Conservation (phyloP, 2,113 vertebrate species). For the Donacobius atricapilla region DNA sequence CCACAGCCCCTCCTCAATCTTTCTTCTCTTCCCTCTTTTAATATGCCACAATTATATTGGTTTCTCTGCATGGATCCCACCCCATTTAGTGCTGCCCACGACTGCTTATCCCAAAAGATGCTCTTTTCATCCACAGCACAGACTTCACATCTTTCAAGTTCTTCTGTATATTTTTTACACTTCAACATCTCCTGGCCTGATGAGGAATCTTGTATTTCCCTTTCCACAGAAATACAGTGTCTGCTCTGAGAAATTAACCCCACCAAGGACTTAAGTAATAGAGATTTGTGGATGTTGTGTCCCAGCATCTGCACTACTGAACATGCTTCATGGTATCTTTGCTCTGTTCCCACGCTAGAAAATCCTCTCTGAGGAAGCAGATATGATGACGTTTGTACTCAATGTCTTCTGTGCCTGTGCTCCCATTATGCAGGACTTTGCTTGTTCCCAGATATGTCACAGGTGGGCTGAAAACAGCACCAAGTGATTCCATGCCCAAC, state of each 20-base stretch:
- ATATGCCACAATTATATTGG: conserved; percentile 2
- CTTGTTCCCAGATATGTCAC: neutral
- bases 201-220: neutral
- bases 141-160: neutral
- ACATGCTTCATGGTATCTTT: neutral
- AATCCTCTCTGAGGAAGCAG: neutral
- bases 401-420: neutral
- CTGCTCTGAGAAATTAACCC: neutral
- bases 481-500: neutral
- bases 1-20: neutral
- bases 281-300: neutral
- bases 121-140: neutral
- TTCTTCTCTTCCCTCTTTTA: neutral
- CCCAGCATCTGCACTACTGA: neutral
- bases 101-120: neutral
- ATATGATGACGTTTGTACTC: neutral
- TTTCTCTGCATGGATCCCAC: conserved; percentile 25
- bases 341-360: neutral
- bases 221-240: neutral
- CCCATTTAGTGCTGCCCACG: conserved; percentile 8
- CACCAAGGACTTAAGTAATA: neutral
- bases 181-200: neutral
- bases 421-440: neutral
- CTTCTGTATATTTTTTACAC: neutral
- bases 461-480: neutral